A percentile compares a stretch with the other conserved stretches of the same genome.
phyloP scores from a whole-genome alignment of 2,113 vertebrate genomes.

The Forbesichthys papilliferus region DNA sequence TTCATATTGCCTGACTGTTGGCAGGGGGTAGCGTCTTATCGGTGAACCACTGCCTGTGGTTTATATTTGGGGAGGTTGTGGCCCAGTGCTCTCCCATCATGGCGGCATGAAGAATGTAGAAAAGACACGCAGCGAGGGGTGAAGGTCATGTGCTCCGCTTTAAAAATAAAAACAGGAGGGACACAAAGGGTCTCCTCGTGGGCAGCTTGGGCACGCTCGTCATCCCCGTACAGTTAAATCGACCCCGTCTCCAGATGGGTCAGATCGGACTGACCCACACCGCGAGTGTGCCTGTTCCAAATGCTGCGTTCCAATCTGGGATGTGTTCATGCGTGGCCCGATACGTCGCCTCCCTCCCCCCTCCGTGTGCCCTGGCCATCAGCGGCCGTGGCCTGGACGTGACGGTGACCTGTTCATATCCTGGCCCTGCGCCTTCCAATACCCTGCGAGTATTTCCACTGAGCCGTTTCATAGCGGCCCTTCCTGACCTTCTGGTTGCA shows the following conservation, averaged over 20 bases:
- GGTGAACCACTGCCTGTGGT: too few species aligned
- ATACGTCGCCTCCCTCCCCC: not conserved
- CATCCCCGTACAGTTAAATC: not conserved
- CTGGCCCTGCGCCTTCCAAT: not conserved
- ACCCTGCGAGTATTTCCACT: slow-evolving; percentile 10
- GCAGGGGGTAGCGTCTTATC: too few species aligned
- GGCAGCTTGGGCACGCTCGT: not conserved
- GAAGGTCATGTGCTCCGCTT: not conserved
- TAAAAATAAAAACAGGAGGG: not conserved
- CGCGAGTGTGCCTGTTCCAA: too few species aligned
- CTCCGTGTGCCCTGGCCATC: not conserved
- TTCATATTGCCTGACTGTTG: too few species aligned
- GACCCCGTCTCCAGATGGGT: not conserved
- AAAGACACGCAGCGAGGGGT: not conserved
- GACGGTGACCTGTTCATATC: not conserved
- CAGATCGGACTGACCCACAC: too few species aligned
- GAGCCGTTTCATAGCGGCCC: not conserved
- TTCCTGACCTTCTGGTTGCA: not conserved
- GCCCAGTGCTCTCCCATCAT: not conserved
- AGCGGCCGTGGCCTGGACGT: not conserved
- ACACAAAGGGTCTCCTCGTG: not conserved
- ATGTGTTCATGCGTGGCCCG: not conserved
- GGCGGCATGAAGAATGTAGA: not conserved
- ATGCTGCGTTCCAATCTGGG: too few species aligned
- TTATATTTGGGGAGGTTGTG: not conserved